Evolutionary conservation across 2,113 vertebrate genomes (phyloP).

Genomic region (Pandion haliaetus): DNA sequence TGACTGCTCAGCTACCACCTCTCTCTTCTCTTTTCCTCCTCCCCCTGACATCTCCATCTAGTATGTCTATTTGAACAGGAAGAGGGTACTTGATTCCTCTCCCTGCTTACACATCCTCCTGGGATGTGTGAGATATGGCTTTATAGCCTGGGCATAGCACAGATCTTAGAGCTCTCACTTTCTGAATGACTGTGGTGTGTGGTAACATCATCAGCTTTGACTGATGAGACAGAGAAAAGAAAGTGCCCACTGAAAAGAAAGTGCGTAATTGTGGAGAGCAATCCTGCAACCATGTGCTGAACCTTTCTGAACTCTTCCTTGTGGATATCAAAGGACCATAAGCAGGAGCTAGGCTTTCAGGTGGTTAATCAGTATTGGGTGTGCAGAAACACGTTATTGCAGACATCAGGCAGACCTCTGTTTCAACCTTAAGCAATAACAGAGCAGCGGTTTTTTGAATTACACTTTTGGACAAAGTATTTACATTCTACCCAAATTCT

Average conservation of each 20-base stretch:
- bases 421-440: neutral
- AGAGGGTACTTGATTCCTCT: neutral
- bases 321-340: neutral
- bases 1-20: neutral
- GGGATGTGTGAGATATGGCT: neutral
- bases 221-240: neutral
- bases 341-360: neutral
- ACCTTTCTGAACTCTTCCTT: neutral
- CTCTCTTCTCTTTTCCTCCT: neutral
- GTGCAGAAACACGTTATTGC: neutral
- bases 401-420: neutral
- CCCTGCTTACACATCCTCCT: neutral
- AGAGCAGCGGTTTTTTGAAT: neutral
- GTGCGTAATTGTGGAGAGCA: neutral
- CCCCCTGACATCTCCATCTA: neutral
- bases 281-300: neutral
- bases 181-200: neutral
- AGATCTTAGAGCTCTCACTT: neutral
- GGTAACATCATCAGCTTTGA: neutral
- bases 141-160: neutral
- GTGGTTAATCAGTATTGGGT: neutral
- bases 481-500: neutral
- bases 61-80: neutral
- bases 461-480: neutral
- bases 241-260: neutral